phyloP scores from a whole-genome alignment of 2,888 invertebrate species.

The Coelinius sp. region DNA sequence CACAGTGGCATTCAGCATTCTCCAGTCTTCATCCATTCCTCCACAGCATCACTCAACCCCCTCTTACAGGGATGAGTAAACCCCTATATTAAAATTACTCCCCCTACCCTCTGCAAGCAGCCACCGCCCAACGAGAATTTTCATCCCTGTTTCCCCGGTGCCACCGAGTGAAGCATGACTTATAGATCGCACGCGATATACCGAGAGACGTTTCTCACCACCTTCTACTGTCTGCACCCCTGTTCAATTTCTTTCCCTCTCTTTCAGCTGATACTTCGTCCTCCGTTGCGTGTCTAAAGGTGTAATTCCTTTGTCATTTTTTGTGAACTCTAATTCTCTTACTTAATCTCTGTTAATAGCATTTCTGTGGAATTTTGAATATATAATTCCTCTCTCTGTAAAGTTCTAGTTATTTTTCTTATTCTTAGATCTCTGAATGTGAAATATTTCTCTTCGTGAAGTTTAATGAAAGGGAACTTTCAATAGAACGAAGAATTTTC shows the following conservation, averaged over 20 bases:
- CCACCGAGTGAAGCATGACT: constrained; percentile 31
- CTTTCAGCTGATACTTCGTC: no score
- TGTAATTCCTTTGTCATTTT: constrained; percentile 1
- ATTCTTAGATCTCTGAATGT: background rate
- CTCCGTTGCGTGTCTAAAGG: background rate
- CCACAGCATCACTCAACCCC: constrained; percentile 5
- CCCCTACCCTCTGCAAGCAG: background rate
- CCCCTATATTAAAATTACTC: constrained; percentile 53
- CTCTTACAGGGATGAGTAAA: constrained; percentile 17
- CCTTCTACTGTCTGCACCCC: background rate
- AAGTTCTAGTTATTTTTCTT: background rate
- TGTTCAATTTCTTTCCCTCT: background rate
- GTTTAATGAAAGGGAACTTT: background rate
- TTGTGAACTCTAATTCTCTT: background rate
- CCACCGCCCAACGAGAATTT: constrained; percentile 22
- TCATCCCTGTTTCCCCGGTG: background rate
- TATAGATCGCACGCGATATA: constrained; percentile 41
- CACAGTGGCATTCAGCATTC: constrained; percentile 51
- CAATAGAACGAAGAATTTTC: background rate
- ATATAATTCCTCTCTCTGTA: background rate
- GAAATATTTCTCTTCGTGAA: background rate
- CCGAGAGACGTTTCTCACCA: background rate
- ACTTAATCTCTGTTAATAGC: background rate
- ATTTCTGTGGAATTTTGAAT: background rate
- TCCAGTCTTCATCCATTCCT: constrained; percentile 38